Evolutionary conservation across 1,140 invertebrate genomes (phyloP).

Genomic region (Trypoxylus dichotomus): DNA sequence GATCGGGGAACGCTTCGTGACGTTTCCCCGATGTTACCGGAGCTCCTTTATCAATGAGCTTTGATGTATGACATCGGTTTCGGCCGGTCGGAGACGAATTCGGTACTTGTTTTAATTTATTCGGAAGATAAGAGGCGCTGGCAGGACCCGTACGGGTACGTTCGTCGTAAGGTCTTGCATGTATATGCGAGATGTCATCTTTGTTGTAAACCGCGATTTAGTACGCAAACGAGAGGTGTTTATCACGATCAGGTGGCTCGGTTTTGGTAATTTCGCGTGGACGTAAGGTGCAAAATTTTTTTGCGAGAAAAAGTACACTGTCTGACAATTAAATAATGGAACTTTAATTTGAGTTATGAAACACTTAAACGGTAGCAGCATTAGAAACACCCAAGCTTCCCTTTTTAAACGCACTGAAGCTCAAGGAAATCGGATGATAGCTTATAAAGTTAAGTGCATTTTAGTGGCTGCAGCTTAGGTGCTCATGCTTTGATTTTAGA

Average conservation of each 20-base stretch:
- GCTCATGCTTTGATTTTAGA: no score
- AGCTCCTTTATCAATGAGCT: not conserved
- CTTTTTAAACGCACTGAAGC: no score
- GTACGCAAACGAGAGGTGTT: not conserved
- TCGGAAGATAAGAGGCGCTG: not conserved
- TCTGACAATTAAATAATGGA: no score
- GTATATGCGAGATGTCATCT: not conserved
- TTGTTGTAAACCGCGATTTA: not conserved
- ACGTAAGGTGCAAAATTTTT: no score
- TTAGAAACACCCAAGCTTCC: no score
- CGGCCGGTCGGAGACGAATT: not conserved
- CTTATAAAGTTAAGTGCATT: no score
- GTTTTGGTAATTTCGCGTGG: no score
- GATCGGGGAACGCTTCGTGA: not conserved
- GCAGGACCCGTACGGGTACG: not conserved
- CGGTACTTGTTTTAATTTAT: not conserved
- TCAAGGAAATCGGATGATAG: no score
- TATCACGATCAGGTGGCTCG: not conserved
- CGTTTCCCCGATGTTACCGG: not conserved
- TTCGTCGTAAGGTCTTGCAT: not conserved
- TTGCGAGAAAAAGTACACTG: no score
- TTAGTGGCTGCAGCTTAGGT: no score
- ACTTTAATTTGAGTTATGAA: no score
- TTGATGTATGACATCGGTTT: not conserved
- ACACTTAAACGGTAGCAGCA: no score